Conservation (phyloP, 2,797 vertebrate species). For the Choloepus didactylus region DNA sequence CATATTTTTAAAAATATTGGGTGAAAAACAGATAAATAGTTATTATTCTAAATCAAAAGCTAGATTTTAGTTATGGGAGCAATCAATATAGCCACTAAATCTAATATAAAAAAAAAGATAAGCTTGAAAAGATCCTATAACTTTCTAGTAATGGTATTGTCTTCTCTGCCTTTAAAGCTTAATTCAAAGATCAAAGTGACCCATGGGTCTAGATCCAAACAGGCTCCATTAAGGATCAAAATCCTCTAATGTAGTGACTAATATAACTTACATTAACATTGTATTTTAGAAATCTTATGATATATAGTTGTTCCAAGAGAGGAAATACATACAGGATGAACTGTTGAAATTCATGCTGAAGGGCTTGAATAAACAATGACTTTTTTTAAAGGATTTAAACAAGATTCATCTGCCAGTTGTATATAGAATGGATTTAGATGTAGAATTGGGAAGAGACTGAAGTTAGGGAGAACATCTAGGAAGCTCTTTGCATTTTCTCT, state of each 20-base stretch:
- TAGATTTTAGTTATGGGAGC: neutral
- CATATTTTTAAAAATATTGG: slow-evolving; percentile 3
- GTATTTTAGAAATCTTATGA: neutral
- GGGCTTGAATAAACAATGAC: neutral
- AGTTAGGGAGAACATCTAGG: neutral
- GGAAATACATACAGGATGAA: neutral
- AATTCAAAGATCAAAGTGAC: neutral
- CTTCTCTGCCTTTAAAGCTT: neutral
- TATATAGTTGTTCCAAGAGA: neutral
- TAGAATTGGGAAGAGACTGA: neutral
- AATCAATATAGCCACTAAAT: neutral
- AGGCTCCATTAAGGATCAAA: neutral
- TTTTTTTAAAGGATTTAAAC: neutral
- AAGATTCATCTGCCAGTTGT: neutral
- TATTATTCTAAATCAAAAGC: slow-evolving; percentile 27
- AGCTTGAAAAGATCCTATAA: neutral
- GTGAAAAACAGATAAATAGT: neutral
- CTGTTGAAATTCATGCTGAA: neutral
- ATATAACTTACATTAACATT: neutral
- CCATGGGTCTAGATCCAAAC: neutral
- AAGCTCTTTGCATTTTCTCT: neutral
- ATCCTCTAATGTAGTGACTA: neutral
- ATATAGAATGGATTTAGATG: neutral
- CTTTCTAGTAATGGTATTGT: neutral
- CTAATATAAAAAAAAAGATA: neutral